phyloP scores from a whole-genome alignment of 1,140 invertebrate species.

The Heliconius eleuchia region DNA sequence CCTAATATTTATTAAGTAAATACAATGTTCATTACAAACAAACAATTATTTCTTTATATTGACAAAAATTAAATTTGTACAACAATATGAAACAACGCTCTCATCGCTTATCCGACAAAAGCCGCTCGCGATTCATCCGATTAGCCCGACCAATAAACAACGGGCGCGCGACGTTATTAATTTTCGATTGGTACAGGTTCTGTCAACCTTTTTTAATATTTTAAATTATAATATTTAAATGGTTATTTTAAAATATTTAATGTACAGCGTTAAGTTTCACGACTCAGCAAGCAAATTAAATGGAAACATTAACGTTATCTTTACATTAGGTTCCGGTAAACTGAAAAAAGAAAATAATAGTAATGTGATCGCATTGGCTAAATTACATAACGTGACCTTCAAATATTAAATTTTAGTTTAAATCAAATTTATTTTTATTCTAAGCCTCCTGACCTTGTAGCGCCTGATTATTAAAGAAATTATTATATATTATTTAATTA shows the following conservation, averaged over 20 bases:
- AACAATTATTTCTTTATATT: neutral
- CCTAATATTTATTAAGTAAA: neutral
- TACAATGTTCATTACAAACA: neutral
- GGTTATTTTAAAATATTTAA: neutral
- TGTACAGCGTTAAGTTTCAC: neutral
- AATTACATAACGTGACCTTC: too few species aligned
- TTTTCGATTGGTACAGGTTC: slow-evolving; percentile 61
- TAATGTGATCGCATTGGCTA: too few species aligned
- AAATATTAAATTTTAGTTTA: too few species aligned
- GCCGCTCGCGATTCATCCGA: slow-evolving; percentile 59
- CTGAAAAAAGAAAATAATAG: too few species aligned
- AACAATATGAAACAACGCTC: slow-evolving; percentile 36
- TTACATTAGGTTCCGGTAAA: too few species aligned
- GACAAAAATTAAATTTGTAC: neutral
- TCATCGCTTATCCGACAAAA: slow-evolving; percentile 58
- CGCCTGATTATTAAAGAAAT: too few species aligned
- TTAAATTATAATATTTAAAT: neutral
- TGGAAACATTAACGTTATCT: too few species aligned
- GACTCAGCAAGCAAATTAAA: too few species aligned
- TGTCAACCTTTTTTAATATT: slow-evolving; percentile 47
- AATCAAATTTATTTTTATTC: too few species aligned
- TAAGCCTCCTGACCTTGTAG: too few species aligned
- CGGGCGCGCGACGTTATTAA: slow-evolving; percentile 62
- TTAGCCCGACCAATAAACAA: slow-evolving; percentile 68
- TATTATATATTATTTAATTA: too few species aligned